Percentiles rank a stretch among this genome's conserved stretches.
These are phyloP conservation scores for Podotricha telesiphe DNA, from an alignment of 2,888 invertebrate species.

Conservation along the genomic window DNA sequence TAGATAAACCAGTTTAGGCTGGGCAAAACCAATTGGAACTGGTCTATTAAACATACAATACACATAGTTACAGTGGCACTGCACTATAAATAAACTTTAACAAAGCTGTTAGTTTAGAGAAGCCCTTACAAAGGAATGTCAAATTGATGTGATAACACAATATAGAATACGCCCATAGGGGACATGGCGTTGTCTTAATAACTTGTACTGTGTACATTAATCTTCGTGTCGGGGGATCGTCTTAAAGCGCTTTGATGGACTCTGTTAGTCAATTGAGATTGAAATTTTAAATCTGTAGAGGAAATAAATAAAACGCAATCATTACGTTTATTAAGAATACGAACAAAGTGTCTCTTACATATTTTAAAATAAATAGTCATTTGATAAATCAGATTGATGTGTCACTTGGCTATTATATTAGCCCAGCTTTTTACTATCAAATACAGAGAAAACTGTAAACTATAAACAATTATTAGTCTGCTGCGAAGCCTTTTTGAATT, in stretches of 20 bases:
- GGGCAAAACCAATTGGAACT: conserved; percentile 2
- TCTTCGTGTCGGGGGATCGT: conserved; percentile 30
- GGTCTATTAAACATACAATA: conserved; percentile 4
- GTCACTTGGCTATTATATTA: too few relatives aligned
- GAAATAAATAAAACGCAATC: too few relatives aligned
- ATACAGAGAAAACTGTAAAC: too few relatives aligned
- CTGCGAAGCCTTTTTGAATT: too few relatives aligned
- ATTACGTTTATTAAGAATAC: too few relatives aligned
- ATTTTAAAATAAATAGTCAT: too few relatives aligned
- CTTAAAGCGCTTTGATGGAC: conserved; percentile 7
- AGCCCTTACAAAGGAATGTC: conserved; percentile 26
- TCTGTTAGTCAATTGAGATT: conserved; percentile 17
- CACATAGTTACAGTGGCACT: conserved; percentile 11
- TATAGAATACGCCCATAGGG: conserved; percentile 37
- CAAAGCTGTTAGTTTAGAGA: conserved; percentile 15
- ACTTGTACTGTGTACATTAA: conserved; percentile 42
- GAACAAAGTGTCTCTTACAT: too few relatives aligned
- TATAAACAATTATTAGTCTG: too few relatives aligned
- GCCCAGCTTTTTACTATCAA: too few relatives aligned
- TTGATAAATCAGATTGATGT: too few relatives aligned
- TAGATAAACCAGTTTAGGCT: neutral
- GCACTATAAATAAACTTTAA: conserved; percentile 18
- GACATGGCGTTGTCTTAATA: conserved; percentile 35
- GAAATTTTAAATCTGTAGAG: neutral
- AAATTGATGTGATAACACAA: conserved; percentile 39